These are phyloP conservation scores for Phrynosoma blainvillii DNA, from an alignment of 2,113 vertebrate genomes.

Conservation along the genomic window DNA sequence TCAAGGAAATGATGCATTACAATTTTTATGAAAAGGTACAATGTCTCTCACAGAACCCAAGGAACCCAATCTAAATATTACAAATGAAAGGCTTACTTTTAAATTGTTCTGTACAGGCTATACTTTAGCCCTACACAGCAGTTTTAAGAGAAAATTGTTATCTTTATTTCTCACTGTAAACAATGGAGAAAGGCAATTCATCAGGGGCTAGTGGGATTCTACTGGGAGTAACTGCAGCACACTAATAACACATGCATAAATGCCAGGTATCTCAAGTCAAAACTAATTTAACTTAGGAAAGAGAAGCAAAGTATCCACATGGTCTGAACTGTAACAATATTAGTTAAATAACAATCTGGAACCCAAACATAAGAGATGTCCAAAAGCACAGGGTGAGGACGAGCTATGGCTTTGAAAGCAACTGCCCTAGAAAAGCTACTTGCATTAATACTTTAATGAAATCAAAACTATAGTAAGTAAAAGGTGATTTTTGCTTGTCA, in stretches of 20 bases:
- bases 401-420: background rate
- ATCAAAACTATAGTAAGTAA: background rate
- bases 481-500: background rate
- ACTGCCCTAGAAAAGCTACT: background rate
- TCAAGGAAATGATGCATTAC: no score
- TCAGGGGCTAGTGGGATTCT: background rate
- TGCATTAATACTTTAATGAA: slow-evolving; percentile 1
- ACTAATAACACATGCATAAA: background rate
- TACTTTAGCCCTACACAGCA: no score
- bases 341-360: background rate
- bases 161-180: background rate
- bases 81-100: background rate
- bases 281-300: background rate
- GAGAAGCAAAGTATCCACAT: background rate
- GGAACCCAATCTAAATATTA: background rate
- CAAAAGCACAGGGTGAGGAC: background rate
- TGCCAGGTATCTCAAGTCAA: background rate
- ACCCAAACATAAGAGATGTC: background rate
- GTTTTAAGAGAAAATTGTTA: no score
- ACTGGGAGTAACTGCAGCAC: background rate
- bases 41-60: background rate
- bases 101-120: background rate
- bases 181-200: background rate
- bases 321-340: background rate
- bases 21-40: no score